Base-by-base conservation (phyloP, 2,797 vertebrate species). In the Alca torda region DNA sequence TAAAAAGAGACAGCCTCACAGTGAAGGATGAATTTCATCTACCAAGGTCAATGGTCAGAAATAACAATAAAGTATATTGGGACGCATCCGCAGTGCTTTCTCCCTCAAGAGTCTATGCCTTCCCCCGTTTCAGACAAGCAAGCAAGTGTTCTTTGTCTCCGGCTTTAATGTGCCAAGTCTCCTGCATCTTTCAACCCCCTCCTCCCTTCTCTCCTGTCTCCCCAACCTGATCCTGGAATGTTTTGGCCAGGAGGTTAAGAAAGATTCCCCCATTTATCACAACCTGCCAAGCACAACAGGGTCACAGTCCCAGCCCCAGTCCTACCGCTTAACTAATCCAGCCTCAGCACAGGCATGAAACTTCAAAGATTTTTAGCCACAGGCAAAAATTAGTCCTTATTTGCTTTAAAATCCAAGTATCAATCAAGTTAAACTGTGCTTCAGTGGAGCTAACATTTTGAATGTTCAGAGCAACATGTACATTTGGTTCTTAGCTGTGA, bases 201-300 rank as follows among this genome's bases (percentile, higher is more conserved):
- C 48, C 74, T 46, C 30, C 81, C 46, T 84, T 78, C 46, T 74
- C 43, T 87, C 39, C 39, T 37, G 53, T 70, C 87, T 95, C 16
- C 79, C 41, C 84, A 94, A 7, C 84, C 88, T 79, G 95, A 95
- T 97, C 89, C 50, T 98, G 97, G 97, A 98, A 98, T 98, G 97
- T 96, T 97, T 93, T 97, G 89, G 90, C 95, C 97, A 97, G 5
- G 75, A 97, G 96, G 96, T 98, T 98, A 97, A 97, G 96, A 97
- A 97, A 97, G 96, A 96, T 95, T 94, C 81, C 45, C 94, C 96
- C 97, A 98, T 98, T 98, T 98, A 98, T 98, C 97, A 97, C 95
- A 97, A 97, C 91, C 95, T 98, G 98, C 96, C 97, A 98, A 97
- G 91, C 89, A 95, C 95, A 97, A 97, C 90, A 96, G 96, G 97